Conservation (phyloP, 1,140 invertebrate genomes). For the Heliothis subflexa region DNA sequence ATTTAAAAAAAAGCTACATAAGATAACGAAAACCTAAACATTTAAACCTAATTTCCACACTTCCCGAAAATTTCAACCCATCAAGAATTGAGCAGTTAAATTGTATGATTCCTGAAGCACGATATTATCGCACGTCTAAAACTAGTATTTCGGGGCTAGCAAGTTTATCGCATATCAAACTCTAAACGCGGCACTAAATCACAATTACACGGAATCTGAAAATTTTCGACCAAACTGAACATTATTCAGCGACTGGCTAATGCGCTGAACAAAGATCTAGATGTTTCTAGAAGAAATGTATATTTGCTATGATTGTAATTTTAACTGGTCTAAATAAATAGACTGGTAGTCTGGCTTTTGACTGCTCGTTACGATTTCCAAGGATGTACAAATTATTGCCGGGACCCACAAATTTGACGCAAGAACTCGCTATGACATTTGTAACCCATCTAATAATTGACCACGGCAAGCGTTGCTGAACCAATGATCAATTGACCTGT, state of each 20-base stretch:
- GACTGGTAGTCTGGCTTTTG: too few relatives aligned
- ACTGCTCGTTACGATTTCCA: too few relatives aligned
- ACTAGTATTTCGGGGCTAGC: slow-evolving; percentile 53
- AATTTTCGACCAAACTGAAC: slow-evolving; percentile 74
- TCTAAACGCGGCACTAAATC: slow-evolving; percentile 67
- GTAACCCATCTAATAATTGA: too few relatives aligned
- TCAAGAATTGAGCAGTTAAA: slow-evolving; percentile 18
- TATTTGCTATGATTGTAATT: too few relatives aligned
- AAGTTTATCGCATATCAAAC: slow-evolving; percentile 76
- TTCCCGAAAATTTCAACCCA: not conserved
- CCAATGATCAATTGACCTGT: too few relatives aligned
- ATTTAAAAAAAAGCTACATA: too few relatives aligned
- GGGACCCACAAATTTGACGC: too few relatives aligned
- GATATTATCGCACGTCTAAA: slow-evolving; percentile 13
- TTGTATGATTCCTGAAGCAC: slow-evolving; percentile 1
- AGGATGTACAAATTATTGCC: too few relatives aligned
- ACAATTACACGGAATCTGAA: slow-evolving; percentile 74
- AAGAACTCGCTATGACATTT: too few relatives aligned
- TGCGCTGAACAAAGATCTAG: slow-evolving; percentile 54
- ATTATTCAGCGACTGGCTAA: slow-evolving; percentile 71
- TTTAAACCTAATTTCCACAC: not conserved
- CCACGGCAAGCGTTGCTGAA: too few relatives aligned
- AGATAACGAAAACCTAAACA: not conserved
- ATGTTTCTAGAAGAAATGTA: slow-evolving; percentile 43
- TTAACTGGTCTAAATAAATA: too few relatives aligned